A percentile compares a stretch with the other conserved stretches of the same genome.
These are phyloP conservation scores for Steatocranus sp. DNA, from an alignment of 2,797 vertebrate genomes.

Conservation along the genomic window DNA sequence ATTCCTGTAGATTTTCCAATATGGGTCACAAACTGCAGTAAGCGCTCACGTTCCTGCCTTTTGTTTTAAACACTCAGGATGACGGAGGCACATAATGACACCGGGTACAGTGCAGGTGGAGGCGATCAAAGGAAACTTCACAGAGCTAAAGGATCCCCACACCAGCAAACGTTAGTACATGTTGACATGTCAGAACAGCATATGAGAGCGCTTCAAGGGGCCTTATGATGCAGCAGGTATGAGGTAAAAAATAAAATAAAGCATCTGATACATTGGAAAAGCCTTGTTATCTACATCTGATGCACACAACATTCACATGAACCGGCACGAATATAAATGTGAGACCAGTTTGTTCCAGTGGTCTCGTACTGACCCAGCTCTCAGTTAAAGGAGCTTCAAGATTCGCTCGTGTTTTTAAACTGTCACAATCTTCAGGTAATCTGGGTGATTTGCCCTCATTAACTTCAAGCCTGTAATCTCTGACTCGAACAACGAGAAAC, in stretches of 20 bases:
- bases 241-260: conserved; percentile 31
- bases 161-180: not conserved
- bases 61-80: not conserved
- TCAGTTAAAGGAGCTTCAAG: not conserved
- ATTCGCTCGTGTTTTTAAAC: not conserved
- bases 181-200: conserved; percentile 8
- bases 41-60: not conserved
- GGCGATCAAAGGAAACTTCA: not conserved
- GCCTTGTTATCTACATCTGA: conserved; percentile 3
- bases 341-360: not conserved
- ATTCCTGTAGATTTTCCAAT: not conserved
- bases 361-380: not conserved
- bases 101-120: not conserved
- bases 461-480: not conserved
- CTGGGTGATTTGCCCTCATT: not conserved
- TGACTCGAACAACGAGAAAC: not conserved
- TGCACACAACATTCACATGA: not conserved
- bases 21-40: conserved; percentile 6
- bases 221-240: conserved; percentile 25
- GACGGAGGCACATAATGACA: conserved; percentile 47
- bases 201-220: not conserved
- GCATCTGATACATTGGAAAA: conserved; percentile 10
- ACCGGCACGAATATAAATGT: not conserved
- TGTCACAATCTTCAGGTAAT: not conserved
- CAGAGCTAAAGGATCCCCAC: not conserved